Percentiles rank a stretch among this genome's conserved stretches.
phyloP scores from a whole-genome alignment of 2,797 vertebrate species.

The Poeciliopsis infans region DNA sequence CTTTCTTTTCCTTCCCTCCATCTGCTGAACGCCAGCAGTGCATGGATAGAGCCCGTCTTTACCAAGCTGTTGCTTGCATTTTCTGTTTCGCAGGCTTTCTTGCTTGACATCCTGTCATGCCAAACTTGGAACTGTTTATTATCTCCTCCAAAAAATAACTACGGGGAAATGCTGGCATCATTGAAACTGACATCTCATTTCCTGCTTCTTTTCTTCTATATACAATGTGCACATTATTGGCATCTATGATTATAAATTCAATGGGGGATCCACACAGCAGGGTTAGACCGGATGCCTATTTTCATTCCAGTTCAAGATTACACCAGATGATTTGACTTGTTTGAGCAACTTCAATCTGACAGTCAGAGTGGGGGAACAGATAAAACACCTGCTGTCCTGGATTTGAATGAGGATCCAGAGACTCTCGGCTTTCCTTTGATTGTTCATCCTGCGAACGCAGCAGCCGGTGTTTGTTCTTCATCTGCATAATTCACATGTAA shows the following conservation, averaged over 20 bases:
- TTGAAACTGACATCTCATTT: constrained; percentile 76
- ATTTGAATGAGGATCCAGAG: constrained; percentile 45
- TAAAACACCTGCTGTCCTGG: constrained; percentile 52
- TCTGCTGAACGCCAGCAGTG: constrained; percentile 67
- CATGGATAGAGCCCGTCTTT: constrained; percentile 59
- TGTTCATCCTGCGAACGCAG: constrained; percentile 40
- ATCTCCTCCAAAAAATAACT: constrained; percentile 68
- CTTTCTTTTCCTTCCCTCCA: constrained; percentile 58
- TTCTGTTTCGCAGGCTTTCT: constrained; percentile 50
- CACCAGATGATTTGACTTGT: constrained; percentile 59
- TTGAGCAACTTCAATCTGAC: constrained; percentile 48
- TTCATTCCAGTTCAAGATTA: constrained; percentile 58
- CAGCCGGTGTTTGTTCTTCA: constrained; percentile 42
- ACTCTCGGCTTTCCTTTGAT: constrained; percentile 29
- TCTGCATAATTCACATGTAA: constrained; percentile 43
- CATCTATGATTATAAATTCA: constrained; percentile 69
- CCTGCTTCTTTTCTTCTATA: constrained; percentile 72
- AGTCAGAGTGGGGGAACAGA: constrained; percentile 36
- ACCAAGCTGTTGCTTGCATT: constrained; percentile 69
- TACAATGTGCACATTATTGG: constrained; percentile 72
- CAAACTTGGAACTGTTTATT: constrained; percentile 72
- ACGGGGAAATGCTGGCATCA: constrained; percentile 68
- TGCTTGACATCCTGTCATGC: constrained; percentile 68
- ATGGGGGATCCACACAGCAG: constrained; percentile 34
- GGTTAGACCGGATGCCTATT: constrained; percentile 43